A percentile compares a stretch with the other conserved stretches of the same genome.
These are phyloP conservation scores for Monomorium pharaonis DNA, from an alignment of 1,140 invertebrate genomes.

Conservation along the genomic window DNA sequence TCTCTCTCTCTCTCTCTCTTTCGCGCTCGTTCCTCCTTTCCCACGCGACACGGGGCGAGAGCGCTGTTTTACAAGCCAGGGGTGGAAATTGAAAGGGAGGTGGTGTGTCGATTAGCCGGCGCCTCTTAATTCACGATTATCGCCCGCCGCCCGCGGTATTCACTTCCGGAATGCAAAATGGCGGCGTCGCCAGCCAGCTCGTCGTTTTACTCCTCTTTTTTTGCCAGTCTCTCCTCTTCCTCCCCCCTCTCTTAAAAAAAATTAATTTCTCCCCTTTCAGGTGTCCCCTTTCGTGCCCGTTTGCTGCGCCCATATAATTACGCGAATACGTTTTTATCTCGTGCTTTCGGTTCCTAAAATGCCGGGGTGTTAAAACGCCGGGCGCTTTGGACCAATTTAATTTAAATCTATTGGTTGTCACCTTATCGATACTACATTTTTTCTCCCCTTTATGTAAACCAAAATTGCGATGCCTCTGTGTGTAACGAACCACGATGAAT, in stretches of 20 bases:
- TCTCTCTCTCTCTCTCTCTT: not conserved
- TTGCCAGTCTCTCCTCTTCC: not conserved
- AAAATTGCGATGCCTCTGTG: not conserved
- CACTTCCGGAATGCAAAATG: conserved; percentile 48
- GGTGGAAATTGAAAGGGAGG: conserved; percentile 51
- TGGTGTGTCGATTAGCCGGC: conserved; percentile 67
- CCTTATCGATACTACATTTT: not conserved
- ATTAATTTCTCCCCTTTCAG: not conserved
- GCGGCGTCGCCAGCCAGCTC: not conserved
- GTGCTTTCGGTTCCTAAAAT: not conserved
- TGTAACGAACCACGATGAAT: not conserved
- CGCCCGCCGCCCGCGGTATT: conserved; percentile 40
- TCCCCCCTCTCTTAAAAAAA: not conserved
- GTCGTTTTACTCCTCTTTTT: not conserved
- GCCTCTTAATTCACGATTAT: conserved; percentile 58
- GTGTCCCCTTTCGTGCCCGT: not conserved
- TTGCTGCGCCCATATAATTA: not conserved
- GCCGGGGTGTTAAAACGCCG: not conserved
- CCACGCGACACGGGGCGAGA: conserved; percentile 62
- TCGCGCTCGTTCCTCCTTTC: not conserved
- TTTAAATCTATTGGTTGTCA: not conserved
- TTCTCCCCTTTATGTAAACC: not conserved
- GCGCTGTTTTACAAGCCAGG: conserved; percentile 63
- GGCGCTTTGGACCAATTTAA: not conserved
- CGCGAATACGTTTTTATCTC: not conserved